These are phyloP conservation scores for Drosophila tani DNA, from an alignment of 1,140 invertebrate species.

Conservation along the genomic window DNA sequence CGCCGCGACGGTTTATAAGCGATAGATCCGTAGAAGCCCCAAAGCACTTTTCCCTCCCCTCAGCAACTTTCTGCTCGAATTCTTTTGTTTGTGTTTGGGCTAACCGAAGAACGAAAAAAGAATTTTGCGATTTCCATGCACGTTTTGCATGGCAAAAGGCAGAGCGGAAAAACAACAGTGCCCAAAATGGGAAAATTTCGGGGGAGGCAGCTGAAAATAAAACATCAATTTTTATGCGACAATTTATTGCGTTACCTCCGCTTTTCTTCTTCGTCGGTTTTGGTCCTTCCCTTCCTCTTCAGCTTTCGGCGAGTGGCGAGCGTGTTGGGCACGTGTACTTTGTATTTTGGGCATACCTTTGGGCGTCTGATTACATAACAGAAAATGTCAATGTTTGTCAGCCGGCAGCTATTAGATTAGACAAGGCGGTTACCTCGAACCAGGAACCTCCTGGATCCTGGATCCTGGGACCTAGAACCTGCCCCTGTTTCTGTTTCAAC, in stretches of 20 bases:
- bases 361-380: constrained; percentile 80
- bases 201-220: constrained; percentile 66
- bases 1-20: background rate
- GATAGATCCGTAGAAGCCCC: background rate
- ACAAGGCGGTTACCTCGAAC: constrained; percentile 50
- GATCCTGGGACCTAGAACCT: constrained; percentile 2
- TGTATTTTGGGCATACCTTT: constrained; percentile 62
- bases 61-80: constrained; percentile 18
- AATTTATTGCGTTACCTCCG: constrained; percentile 70
- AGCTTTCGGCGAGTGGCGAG: constrained; percentile 33
- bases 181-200: constrained; percentile 15
- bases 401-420: constrained; percentile 79
- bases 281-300: background rate
- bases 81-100: constrained; percentile 53
- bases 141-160: constrained; percentile 61
- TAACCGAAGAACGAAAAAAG: constrained; percentile 43
- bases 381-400: constrained; percentile 82
- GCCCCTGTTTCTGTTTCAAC: constrained; percentile 2
- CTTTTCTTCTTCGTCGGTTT: background rate
- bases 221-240: constrained; percentile 82
- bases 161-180: constrained; percentile 39
- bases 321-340: constrained; percentile 56
- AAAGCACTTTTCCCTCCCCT: too few species aligned
- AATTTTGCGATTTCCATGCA: constrained; percentile 76
- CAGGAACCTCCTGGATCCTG: background rate